phyloP scores from a whole-genome alignment of 2,888 invertebrate species.

The Scaptomyza caliginosa region DNA sequence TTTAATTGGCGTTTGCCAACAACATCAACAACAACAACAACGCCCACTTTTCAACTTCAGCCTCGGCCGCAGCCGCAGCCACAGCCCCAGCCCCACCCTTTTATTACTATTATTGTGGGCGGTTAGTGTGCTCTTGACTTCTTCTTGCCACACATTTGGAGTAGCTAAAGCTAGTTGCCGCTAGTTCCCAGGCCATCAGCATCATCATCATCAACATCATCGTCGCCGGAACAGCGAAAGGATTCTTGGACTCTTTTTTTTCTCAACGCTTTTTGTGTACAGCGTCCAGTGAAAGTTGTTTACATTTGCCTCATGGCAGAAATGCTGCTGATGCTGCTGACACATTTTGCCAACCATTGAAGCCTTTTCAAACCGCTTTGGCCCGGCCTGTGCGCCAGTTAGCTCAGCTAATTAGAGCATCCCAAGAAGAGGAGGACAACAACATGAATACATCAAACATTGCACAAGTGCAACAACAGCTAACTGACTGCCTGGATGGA shows the following conservation, averaged over 20 bases:
- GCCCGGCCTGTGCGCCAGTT: constrained; percentile 37
- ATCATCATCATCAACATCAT: neutral
- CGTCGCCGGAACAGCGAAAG: constrained; percentile 9
- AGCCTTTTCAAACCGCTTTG: constrained; percentile 54
- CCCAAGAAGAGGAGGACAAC: constrained; percentile 27
- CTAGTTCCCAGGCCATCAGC: neutral
- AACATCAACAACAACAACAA: constrained; percentile 37
- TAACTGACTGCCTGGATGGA: constrained; percentile 11
- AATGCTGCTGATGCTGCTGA: constrained; percentile 53
- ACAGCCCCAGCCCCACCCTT: too few species aligned
- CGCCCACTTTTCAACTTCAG: constrained; percentile 29
- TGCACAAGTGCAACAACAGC: constrained; percentile 63
- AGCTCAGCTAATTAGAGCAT: constrained; percentile 71
- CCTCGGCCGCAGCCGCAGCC: neutral
- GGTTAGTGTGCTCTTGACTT: constrained; percentile 69
- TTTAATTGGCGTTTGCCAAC: constrained; percentile 73
- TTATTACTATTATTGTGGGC: constrained; percentile 40
- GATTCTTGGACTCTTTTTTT: constrained; percentile 26
- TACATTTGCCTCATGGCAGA: constrained; percentile 52
- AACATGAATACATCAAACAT: constrained; percentile 68
- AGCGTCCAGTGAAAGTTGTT: constrained; percentile 75
- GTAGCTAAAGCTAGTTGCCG: neutral
- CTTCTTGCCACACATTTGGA: constrained; percentile 14
- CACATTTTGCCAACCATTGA: constrained; percentile 70
- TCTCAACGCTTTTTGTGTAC: constrained; percentile 8